These are phyloP conservation scores for Gastrophysa polygoni DNA, from an alignment of 2,888 invertebrate species.

Conservation along the genomic window DNA sequence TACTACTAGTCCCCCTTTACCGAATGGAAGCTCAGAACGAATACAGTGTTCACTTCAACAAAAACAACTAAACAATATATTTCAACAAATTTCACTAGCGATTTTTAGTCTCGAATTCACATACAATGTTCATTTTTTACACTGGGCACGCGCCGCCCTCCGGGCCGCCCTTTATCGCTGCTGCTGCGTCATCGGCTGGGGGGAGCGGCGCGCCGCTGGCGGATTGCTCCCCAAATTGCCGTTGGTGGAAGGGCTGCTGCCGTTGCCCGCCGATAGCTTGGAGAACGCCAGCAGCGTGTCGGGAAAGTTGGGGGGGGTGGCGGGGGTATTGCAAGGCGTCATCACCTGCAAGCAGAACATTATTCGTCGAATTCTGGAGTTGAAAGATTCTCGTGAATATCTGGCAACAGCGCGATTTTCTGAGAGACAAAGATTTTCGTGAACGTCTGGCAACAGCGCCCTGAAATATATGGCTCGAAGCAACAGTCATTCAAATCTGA, in stretches of 20 bases:
- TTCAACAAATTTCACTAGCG: conserved; percentile 41
- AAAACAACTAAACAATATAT: conserved; percentile 30
- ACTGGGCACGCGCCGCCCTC: conserved; percentile 35
- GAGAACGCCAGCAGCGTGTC: conserved; percentile 89
- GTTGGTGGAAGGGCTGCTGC: conserved; percentile 61
- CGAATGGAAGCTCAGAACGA: conserved; percentile 19
- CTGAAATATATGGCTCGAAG: too few species aligned
- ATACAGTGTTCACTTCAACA: conserved; percentile 25
- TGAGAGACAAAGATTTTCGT: too few species aligned
- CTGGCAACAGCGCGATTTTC: too few species aligned
- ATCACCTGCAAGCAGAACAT: conserved; percentile 69
- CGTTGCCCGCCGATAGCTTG: conserved; percentile 78
- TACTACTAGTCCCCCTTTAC: too few species aligned
- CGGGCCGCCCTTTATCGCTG: conserved; percentile 32
- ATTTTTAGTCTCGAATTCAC: conserved; percentile 38
- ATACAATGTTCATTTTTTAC: conserved; percentile 34
- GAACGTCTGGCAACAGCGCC: too few species aligned
- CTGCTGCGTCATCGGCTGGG: conserved; percentile 46
- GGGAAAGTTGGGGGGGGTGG: conserved; percentile 93
- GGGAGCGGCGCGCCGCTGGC: conserved; percentile 52
- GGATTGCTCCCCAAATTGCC: conserved; percentile 45
- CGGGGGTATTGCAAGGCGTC: conserved; percentile 93
- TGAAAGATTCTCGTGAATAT: not conserved
- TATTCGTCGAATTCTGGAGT: not conserved
- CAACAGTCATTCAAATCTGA: too few species aligned